Base-by-base conservation (phyloP, 2,888 invertebrate species). In the Panopea generosa region DNA sequence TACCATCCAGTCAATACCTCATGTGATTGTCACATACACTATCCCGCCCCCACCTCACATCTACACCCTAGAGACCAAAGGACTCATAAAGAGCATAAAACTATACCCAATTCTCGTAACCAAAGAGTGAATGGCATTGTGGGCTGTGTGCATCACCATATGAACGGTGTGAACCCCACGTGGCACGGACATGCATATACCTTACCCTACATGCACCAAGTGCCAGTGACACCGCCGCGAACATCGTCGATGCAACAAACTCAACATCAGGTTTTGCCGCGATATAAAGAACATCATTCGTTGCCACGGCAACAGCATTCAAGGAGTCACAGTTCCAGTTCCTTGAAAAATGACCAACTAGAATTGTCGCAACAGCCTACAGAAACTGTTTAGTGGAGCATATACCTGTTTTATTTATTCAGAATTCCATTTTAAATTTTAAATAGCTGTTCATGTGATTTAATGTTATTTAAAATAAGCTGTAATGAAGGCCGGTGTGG, bases 161-260 rank as follows among this genome's bases (percentile, higher is more conserved):
- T 71, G 47, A 66, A 63, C 24, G 73, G 66, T 16, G 59, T 70
- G 50, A 70, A 53, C 24, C 22, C 67, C 14, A 55, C 73, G 18
- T 80, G 80, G 80, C 80, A 73, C 24, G 76, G 80, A 50, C 80
- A 77, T 40, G 66, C 80, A 0, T 80, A 76, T 55, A 80, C 80
- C 16, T 60, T 80, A 43, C 80, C 80, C 2, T 80, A 80, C 57
- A 61, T 72, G 62, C 70, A 77, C 33, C 26, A 72, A 14, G 70
- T 55, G 18, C 72, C 55, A 40, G 49, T 60, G 47, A 29, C 72
- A 22, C 50, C 66, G 43, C 63, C 62, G 0, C 26, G 52, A 18
- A 76, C 61, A 60, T 50, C 71, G 60, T 63, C 79, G 22, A 71
- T 65, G 4, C 75, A 67, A 50, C 63, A 59, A 11, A 22, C 26